phyloP scores from a whole-genome alignment of 2,113 vertebrate genomes.

The Xiphorhynchus elegans region DNA sequence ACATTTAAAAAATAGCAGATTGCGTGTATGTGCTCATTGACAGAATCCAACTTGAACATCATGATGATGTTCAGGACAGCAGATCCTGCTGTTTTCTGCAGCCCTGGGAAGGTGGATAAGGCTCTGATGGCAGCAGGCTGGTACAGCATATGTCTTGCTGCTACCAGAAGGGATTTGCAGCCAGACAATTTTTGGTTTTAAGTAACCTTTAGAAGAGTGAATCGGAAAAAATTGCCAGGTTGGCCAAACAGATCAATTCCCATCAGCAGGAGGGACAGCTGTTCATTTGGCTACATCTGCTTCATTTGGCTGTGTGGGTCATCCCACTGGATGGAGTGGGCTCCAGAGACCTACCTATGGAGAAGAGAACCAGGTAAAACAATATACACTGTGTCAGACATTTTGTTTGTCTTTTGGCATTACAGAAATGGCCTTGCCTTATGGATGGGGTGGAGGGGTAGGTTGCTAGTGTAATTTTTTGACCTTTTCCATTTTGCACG shows the following conservation, averaged over 20 bases:
- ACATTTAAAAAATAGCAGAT: not conserved
- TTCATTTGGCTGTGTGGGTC: not conserved
- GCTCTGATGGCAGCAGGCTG: not conserved
- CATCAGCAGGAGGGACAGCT: not conserved
- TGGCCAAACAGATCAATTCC: not conserved
- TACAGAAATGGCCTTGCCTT: not conserved
- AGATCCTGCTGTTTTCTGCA: not conserved
- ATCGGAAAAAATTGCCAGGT: not conserved
- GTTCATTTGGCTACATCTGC: not conserved
- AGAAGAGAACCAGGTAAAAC: not conserved
- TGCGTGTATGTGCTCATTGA: not conserved
- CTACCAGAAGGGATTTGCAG: not conserved
- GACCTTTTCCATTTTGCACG: not conserved
- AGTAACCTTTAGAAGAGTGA: not conserved
- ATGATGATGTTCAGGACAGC: not conserved
- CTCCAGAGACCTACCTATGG: not conserved
- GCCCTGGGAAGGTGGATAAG: not conserved
- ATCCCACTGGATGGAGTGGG: rapidly evolving
- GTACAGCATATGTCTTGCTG: not conserved
- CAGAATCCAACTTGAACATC: not conserved
- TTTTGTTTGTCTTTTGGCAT: not conserved
- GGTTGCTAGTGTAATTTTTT: not conserved
- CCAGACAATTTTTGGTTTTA: not conserved
- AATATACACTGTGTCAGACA: not conserved
- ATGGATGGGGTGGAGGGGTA: not conserved